Evolutionary conservation across 2,888 invertebrate genomes (phyloP), one percentile per base, ranked within the genome.

Genomic region (Hermodice carunculata): DNA sequence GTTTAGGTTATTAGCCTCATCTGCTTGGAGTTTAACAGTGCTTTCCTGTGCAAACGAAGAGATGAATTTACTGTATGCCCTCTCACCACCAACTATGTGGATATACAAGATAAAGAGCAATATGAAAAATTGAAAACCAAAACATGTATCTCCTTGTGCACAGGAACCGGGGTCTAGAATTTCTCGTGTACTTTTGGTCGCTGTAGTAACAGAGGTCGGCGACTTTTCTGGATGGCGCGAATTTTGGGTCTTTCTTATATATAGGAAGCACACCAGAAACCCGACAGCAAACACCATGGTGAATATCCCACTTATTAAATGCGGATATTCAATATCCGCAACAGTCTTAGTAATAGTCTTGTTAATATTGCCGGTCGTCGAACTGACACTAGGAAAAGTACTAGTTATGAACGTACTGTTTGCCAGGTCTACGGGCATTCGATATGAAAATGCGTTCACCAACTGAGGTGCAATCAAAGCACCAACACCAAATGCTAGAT

Each of bases 401-500:
- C n/a, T n/a, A n/a, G n/a, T n/a, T n/a, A n/a, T n/a, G n/a, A n/a
- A n/a, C n/a, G n/a, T n/a, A n/a, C n/a, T n/a, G n/a, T n/a, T n/a
- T n/a, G n/a, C n/a, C n/a, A n/a, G n/a, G n/a, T n/a, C n/a, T n/a
- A n/a, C n/a, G n/a, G n/a, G n/a, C n/a, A n/a, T n/a, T n/a, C n/a
- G n/a, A n/a, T n/a, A n/a, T n/a, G n/a, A n/a, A 42, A 76, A 78
- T 3, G 78, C 75, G 28, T 70, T 70, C 1, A 74, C 76, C 6
- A 78, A 66, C 32, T 73, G 67, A 22, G 76, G 77, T n/a, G 73
- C 73, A 29, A 77, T 73, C n/a, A 78, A 71, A 3, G 77, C 75
- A 3, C 78, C 78, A n/a, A 78, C 69, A 0, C 77, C 76, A 57
- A 74, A 78, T 3, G 76, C 78, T 28, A 76, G 71, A 46, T 78